Evolutionary conservation across 2,797 vertebrate genomes (phyloP).

Genomic region (Alcedo atthis): DNA sequence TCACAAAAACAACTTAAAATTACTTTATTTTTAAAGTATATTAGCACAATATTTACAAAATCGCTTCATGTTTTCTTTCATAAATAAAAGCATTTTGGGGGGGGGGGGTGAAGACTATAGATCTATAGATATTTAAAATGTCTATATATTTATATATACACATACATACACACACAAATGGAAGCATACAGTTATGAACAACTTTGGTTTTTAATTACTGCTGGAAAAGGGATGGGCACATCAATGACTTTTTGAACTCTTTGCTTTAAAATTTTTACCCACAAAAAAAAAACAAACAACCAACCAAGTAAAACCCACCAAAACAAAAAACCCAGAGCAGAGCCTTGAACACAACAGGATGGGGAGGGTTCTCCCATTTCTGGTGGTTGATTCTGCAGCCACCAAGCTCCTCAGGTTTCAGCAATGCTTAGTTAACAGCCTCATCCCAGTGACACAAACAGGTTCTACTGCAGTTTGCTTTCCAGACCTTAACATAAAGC

Average conservation of each 20-base stretch:
- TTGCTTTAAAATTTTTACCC: slow-evolving; percentile 41
- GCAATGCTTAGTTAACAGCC: not conserved
- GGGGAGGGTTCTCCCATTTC: slow-evolving; percentile 30
- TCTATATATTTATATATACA: slow-evolving; percentile 56
- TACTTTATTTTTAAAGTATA: slow-evolving; percentile 63
- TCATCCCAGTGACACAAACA: not conserved
- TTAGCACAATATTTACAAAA: slow-evolving; percentile 81
- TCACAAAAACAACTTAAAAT: slow-evolving; percentile 56
- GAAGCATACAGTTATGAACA: slow-evolving; percentile 72
- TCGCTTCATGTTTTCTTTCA: slow-evolving; percentile 66
- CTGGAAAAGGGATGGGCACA: slow-evolving; percentile 41
- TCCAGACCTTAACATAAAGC: slow-evolving; percentile 18
- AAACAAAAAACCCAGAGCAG: slow-evolving; percentile 37
- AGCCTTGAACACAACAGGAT: slow-evolving; percentile 24
- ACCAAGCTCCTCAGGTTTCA: not conserved
- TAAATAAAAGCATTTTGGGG: slow-evolving; percentile 79
- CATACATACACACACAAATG: slow-evolving; percentile 51
- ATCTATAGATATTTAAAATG: slow-evolving; percentile 77
- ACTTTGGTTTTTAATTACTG: slow-evolving; percentile 80
- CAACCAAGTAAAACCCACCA: not conserved
- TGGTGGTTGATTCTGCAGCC: not conserved
- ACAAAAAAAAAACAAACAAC: not conserved
- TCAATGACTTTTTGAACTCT: slow-evolving; percentile 1
- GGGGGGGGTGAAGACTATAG: slow-evolving; percentile 71
- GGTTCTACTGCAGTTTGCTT: slow-evolving; percentile 1